phyloP scores from a whole-genome alignment of 1,140 invertebrate genomes.

The Saccostrea cuccullata region DNA sequence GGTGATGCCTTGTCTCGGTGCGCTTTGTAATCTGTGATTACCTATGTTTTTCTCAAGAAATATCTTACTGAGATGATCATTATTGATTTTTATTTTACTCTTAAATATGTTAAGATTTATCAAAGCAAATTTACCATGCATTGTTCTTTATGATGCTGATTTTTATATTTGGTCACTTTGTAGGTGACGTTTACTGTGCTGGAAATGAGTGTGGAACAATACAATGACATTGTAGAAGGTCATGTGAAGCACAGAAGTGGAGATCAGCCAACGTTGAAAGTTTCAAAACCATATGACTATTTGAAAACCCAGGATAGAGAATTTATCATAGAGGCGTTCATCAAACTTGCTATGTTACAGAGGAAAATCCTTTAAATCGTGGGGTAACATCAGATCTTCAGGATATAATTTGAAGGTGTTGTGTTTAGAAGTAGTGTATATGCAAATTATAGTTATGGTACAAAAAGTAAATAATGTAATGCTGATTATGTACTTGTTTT shows the following conservation, averaged over 20 bases:
- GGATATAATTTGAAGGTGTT: no score
- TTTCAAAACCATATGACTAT: slow-evolving; percentile 27
- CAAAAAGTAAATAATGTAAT: background rate
- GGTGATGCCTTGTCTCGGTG: no score
- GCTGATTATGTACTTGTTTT: no score
- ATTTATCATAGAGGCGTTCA: slow-evolving; percentile 30
- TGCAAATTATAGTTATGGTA: no score
- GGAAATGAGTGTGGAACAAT: slow-evolving; percentile 25
- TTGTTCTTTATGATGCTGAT: background rate
- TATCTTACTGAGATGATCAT: background rate
- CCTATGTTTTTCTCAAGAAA: background rate
- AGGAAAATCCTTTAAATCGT: background rate
- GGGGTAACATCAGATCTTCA: no score
- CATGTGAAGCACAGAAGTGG: background rate
- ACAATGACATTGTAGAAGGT: slow-evolving; percentile 18
- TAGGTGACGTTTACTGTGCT: slow-evolving; percentile 30
- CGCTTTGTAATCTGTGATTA: no score
- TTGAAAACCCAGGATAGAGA: slow-evolving; percentile 37
- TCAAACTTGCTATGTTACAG: slow-evolving; percentile 29
- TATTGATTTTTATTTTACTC: no score
- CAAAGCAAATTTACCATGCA: background rate
- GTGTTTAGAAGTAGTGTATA: no score
- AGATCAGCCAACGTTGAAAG: slow-evolving; percentile 16
- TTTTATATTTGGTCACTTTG: background rate
- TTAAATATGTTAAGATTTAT: background rate